Evolutionary conservation across 1,140 invertebrate species (phyloP).

Genomic region (Zophobas atratus): DNA sequence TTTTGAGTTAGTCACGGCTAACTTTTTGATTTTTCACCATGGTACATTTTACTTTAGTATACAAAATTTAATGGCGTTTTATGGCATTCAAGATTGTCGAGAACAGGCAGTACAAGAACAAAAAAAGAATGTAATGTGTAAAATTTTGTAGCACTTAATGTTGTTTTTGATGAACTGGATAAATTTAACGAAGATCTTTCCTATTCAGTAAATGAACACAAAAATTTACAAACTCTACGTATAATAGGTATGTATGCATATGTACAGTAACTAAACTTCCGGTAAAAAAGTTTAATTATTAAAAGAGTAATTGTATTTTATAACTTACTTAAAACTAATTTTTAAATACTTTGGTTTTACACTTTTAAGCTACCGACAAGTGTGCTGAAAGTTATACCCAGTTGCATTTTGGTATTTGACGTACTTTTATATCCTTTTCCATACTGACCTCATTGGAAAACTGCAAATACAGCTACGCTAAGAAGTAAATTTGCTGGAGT

Average conservation of each 20-base stretch:
- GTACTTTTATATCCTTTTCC: constrained; percentile 20
- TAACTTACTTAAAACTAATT: constrained; percentile 43
- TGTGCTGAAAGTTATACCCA: constrained; percentile 45
- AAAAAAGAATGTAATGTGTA: constrained; percentile 5
- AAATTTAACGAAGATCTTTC: neutral
- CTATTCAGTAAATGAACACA: constrained; percentile 23
- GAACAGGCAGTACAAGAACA: constrained; percentile 12
- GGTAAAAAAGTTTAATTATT: constrained; percentile 15
- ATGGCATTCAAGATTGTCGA: constrained; percentile 36
- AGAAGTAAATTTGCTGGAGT: constrained; percentile 18
- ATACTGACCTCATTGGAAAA: constrained; percentile 21
- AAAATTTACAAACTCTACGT: constrained; percentile 1
- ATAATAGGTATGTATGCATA: constrained; percentile 14
- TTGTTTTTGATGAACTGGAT: no score
- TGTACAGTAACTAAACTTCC: constrained; percentile 25
- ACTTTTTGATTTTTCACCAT: constrained; percentile 19
- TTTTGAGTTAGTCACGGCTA: constrained; percentile 17
- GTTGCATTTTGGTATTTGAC: constrained; percentile 14
- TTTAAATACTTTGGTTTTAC: constrained; percentile 59
- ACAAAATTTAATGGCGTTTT: constrained; percentile 7
- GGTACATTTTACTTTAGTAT: constrained; percentile 1
- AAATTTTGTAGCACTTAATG: neutral
- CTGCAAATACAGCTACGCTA: constrained; percentile 46
- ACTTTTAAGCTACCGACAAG: constrained; percentile 55
- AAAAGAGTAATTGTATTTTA: constrained; percentile 29